Percentiles rank a stretch among this genome's conserved stretches.
Evolutionary conservation across 1,140 invertebrate species (phyloP).

Genomic region (Drosophila serrata): DNA sequence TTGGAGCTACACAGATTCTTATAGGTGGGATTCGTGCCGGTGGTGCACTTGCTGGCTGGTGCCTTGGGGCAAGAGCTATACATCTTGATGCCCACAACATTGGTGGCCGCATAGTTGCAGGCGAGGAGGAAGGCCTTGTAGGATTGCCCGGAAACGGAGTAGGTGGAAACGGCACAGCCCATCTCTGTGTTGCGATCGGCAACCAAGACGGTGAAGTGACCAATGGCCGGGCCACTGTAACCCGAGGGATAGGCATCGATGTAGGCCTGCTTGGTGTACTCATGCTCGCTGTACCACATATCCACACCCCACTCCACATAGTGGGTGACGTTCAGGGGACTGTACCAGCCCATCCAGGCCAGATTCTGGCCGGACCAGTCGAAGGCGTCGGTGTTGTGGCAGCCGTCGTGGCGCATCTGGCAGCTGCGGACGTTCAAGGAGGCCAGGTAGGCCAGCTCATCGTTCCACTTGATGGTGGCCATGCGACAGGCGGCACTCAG

Average conservation of each 20-base stretch:
- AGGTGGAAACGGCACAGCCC: conserved; percentile 72
- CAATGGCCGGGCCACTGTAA: conserved; percentile 64
- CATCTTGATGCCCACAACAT: conserved; percentile 63
- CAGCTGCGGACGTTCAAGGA: conserved; percentile 70
- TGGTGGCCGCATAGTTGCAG: conserved; percentile 77
- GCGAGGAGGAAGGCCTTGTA: conserved; percentile 67
- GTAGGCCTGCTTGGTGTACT: conserved; percentile 43
- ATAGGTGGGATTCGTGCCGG: conserved; percentile 65
- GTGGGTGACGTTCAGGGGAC: conserved; percentile 35
- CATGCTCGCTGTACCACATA: conserved; percentile 67
- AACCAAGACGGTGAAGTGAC: conserved; percentile 76
- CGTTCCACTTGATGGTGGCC: conserved; percentile 78
- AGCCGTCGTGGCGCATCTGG: conserved; percentile 67
- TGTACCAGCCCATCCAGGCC: conserved; percentile 63
- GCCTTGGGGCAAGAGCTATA: conserved; percentile 54
- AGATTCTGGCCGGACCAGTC: conserved; percentile 77
- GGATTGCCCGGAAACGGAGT: conserved; percentile 25
- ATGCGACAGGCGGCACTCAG: conserved; percentile 69
- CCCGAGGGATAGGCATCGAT: conserved; percentile 61
- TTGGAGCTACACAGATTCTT: conserved; percentile 61
- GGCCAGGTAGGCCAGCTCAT: conserved; percentile 72
- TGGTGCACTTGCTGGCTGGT: conserved; percentile 62
- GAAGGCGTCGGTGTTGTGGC: conserved; percentile 72
- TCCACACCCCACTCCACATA: conserved; percentile 34
- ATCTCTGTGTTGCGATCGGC: conserved; percentile 70